A percentile compares a stretch with the other conserved stretches of the same genome.
phyloP scores from a whole-genome alignment of 2,888 invertebrate genomes.

The Halictus quadricinctus region DNA sequence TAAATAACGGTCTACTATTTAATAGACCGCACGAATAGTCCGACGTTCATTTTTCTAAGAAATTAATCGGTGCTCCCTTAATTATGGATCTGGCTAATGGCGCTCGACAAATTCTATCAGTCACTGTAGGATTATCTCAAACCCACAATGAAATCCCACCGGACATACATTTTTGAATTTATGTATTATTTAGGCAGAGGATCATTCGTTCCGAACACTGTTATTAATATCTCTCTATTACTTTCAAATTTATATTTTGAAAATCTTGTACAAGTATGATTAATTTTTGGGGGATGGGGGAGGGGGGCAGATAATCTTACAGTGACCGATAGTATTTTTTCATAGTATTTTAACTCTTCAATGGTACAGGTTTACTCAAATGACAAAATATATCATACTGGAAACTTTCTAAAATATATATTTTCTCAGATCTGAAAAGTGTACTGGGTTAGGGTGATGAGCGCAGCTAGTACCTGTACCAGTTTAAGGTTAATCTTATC shows the following conservation, averaged over 20 bases:
- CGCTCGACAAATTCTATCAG: neutral
- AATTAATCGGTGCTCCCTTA: constrained; percentile 1
- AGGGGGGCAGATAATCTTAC: neutral
- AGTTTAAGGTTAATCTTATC: too few relatives aligned
- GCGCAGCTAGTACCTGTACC: too few relatives aligned
- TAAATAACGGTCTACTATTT: constrained; percentile 22
- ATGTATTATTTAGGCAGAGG: neutral
- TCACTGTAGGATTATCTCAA: neutral
- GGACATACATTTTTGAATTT: neutral
- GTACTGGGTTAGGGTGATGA: too few relatives aligned
- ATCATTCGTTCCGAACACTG: neutral
- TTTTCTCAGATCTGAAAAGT: too few relatives aligned
- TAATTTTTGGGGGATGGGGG: neutral
- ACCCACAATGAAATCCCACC: neutral
- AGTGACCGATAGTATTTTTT: neutral
- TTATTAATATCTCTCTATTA: neutral
- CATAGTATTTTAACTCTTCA: too few relatives aligned
- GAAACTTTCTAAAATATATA: too few relatives aligned
- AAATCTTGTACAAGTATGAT: neutral
- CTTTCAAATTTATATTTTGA: neutral
- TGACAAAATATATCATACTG: too few relatives aligned
- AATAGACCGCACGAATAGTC: constrained; percentile 1
- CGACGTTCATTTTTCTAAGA: neutral
- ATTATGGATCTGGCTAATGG: neutral
- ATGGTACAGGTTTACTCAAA: too few relatives aligned